Base-by-base conservation (phyloP, 2,888 invertebrate genomes). In the Carabus problematicus region DNA sequence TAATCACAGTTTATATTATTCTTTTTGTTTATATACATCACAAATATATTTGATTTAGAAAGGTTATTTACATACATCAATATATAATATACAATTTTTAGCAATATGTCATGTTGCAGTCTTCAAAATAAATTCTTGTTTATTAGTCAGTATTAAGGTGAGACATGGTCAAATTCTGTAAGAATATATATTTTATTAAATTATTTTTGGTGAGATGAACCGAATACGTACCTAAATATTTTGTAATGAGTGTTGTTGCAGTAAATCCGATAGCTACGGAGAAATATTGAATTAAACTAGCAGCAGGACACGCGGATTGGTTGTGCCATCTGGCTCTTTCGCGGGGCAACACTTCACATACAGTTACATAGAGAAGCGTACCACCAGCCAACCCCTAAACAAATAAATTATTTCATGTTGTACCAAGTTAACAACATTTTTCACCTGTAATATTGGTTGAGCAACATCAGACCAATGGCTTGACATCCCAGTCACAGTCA, bases 271-370 rank as follows among this genome's bases (percentile, higher is more conserved):
- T 59, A 1, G 79, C 75, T 6, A 90, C 87, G 0, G 89, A 82
- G 0, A 85, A 18, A 70, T 91, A 87, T 79, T 92, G 92, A 1
- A 84, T 76, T 40, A 89, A 75, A 4, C 91, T 91, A 1, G 91
- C 89, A 12, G 76, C 77, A 70, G 84, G 85, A 58, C 80, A 80
- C 47, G 80, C 80, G 40, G 77, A 77, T 74, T 83, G 81, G 74
- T 86, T 85, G 77, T 91, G 91, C 90, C 91, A 92, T 72, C 87
- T 85, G 56, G 91, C 88, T 72, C 91, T 85, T 82, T 92, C 92
- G 43, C 92, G 84, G 0, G 92, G 92, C 47, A 92, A 80, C 52
- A 92, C 89, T 79, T 92, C 92, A 75, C 90, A 89, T 0, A 92
- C 88, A 0, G 91, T 91, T 68, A 92, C 91, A 79, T 92, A 92